Evolutionary conservation across 2,113 vertebrate genomes (phyloP), one percentile per base, ranked within the genome.

Genomic region (Zosterops borbonicus): DNA sequence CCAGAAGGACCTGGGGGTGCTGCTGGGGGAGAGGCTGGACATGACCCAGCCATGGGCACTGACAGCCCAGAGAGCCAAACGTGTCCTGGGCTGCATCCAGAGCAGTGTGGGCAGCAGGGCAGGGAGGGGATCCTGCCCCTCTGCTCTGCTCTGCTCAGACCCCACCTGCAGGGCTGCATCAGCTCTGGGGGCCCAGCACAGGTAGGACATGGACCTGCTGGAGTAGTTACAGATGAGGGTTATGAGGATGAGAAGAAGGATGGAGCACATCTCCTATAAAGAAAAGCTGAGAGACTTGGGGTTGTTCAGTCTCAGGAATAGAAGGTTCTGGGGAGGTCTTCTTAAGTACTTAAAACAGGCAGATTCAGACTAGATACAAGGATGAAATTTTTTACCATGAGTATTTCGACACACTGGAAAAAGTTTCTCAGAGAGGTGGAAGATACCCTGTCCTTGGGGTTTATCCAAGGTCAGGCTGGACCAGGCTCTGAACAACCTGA

Each of bases 141-240:
- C 73, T 87, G 63, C 49, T 31, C 56, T 73, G 81, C 55, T 39
- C 28, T 78, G 64, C 0, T 70, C 12, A 53, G 39, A 70, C 4
- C 47, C 24, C 74, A 29, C 10, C 47, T 55, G 65, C 8, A 70
- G 29, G 0, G 19, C 55, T 70, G 39, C 64, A 47, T 10, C 56
- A 63, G 33, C 19, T 31, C 47, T 42, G 64, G 70, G 4, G 1
- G 0, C 14, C 1, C 58, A 37, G 47, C 5, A 59, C 23, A 64
- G 4, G 12, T 18, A 18, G 4, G 20, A 58, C 4, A 10, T 2
- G 4, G 24, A 14, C 2, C 14, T 59, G 18, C 5, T 46, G 21
- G 9, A 73, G 18, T 17, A 17, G 33, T 5, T 44, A 41, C 56
- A 62, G 53, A 82, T 7, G 8, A 71, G 27, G n/a, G 25, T 6